Conservation (phyloP, 2,888 invertebrate species). For the Halictus ligatus region DNA sequence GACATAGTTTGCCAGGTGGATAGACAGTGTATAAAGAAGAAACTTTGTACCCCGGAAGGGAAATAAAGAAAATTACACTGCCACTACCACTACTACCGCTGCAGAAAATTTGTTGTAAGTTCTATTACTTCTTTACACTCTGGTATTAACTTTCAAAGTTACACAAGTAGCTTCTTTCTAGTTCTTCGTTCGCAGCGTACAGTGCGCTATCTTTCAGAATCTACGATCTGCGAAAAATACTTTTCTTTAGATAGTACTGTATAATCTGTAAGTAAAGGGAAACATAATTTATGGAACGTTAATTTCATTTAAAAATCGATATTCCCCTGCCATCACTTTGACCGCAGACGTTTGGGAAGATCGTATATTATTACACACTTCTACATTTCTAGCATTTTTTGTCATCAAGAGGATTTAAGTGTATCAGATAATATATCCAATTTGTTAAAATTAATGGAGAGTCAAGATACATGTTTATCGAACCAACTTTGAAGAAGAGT, state of each 20-base stretch:
- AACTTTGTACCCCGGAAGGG: background rate
- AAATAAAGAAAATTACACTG: conserved; percentile 4
- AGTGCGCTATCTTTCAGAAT: background rate
- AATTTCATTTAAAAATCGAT: background rate
- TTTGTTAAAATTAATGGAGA: background rate
- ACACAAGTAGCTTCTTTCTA: background rate
- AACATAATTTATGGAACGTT: background rate
- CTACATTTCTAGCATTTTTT: background rate
- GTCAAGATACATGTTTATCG: background rate
- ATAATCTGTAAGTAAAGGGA: background rate
- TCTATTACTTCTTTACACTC: background rate
- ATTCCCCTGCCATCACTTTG: background rate
- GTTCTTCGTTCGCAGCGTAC: background rate
- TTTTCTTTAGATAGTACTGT: background rate
- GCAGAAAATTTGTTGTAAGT: background rate
- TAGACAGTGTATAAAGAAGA: conserved; percentile 1
- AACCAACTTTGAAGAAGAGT: too few species aligned
- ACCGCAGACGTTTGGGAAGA: background rate
- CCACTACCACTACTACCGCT: background rate
- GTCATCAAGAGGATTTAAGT: background rate
- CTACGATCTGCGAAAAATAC: background rate
- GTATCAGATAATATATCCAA: background rate
- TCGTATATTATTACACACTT: background rate
- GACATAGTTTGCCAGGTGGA: background rate
- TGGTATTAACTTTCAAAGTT: conserved; percentile 1